Conservation (phyloP, 2,888 invertebrate genomes). For the Cinara cedri region DNA sequence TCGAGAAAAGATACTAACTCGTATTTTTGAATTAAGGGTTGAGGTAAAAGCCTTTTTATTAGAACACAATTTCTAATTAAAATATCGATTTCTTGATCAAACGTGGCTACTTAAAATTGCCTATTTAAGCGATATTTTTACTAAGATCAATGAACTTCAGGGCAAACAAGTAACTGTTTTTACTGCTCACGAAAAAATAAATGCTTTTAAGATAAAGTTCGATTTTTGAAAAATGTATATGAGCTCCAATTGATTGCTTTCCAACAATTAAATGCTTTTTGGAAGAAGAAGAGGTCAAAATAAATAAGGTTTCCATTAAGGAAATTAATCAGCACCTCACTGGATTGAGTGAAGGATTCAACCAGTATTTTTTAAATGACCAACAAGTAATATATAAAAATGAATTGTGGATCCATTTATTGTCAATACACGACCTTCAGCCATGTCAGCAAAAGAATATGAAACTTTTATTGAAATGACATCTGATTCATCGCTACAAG, state of each 20-base stretch:
- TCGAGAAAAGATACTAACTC: background rate
- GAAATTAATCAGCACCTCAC: too few species aligned
- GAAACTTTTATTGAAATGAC: background rate
- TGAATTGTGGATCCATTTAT: background rate
- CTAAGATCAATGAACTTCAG: background rate
- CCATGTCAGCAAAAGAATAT: background rate
- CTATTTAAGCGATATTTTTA: too few species aligned
- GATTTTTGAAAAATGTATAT: too few species aligned
- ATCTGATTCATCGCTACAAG: background rate
- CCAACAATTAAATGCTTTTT: too few species aligned
- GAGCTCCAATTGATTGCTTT: too few species aligned
- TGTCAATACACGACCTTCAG: background rate
- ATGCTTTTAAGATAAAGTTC: background rate
- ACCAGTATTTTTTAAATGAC: background rate
- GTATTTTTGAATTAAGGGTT: background rate
- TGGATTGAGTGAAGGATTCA: background rate
- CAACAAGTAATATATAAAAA: background rate
- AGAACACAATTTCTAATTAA: background rate
- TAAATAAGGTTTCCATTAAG: too few species aligned
- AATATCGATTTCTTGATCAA: too few species aligned
- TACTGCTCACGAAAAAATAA: background rate
- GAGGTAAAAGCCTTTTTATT: background rate
- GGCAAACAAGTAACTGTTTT: constrained; percentile 2
- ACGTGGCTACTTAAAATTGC: too few species aligned
- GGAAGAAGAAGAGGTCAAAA: too few species aligned